Evolutionary conservation across 37 sponge, comb jelly and placozoan species (phyloP).

Genomic region (Petrosia ficiformis): DNA sequence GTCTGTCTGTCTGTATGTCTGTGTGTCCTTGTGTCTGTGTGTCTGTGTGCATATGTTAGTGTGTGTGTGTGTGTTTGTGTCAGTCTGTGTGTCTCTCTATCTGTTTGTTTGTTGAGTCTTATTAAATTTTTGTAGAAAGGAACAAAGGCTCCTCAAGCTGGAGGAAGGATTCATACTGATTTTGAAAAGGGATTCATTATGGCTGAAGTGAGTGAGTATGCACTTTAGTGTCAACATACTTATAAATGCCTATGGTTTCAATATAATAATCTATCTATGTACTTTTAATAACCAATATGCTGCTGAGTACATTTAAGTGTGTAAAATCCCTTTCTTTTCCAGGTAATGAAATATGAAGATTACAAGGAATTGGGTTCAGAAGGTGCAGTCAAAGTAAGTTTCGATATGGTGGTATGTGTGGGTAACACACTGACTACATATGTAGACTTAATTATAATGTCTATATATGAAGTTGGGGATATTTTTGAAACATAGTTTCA

Average conservation of each 20-base stretch:
- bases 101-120: not conserved
- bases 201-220: conserved; percentile 77
- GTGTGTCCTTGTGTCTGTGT: no score
- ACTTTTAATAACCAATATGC: no score
- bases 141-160: conserved; percentile 97
- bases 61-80: no score
- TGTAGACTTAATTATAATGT: no score
- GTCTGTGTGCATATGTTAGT: no score
- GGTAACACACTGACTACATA: not conserved
- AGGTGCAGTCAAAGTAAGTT: conserved; percentile 79
- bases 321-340: not conserved
- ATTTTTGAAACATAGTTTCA: no score
- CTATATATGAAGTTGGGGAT: no score
- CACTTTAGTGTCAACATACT: conserved; percentile 1
- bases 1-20: no score
- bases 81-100: no score
- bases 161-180: conserved; percentile 95
- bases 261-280: no score
- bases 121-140: conserved; percentile 72
- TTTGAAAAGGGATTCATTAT: conserved; percentile 99
- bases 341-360: conserved; percentile 92
- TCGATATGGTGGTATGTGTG: not conserved
- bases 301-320: not conserved
- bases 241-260: not conserved
- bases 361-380: conserved; percentile 93